These are phyloP conservation scores for Tenthredo mesomela DNA, from an alignment of 2,888 invertebrate species.

Conservation along the genomic window DNA sequence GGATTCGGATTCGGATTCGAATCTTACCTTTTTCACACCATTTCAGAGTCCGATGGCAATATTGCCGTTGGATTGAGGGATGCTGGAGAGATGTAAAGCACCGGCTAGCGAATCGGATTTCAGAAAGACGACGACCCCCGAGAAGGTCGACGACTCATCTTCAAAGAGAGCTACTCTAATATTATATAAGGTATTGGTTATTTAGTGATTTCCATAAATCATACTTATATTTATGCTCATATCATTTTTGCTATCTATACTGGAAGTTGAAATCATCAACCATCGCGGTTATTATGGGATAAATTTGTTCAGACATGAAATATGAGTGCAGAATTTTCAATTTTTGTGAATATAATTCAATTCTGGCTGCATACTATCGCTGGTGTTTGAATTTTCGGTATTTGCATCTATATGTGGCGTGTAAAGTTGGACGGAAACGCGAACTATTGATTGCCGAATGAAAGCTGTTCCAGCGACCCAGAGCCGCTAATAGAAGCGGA, in stretches of 20 bases:
- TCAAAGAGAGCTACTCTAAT: not conserved
- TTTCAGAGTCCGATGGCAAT: constrained; percentile 5
- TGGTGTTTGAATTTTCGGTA: not conserved
- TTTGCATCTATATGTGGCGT: not conserved
- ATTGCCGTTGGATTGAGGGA: not conserved
- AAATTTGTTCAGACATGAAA: not conserved
- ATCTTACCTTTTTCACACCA: not conserved
- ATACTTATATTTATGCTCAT: not conserved
- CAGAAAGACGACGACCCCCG: not conserved
- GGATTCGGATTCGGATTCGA: not conserved
- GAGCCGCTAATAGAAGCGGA: constrained; percentile 36
- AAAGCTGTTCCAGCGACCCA: constrained; percentile 22
- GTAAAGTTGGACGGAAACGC: constrained; percentile 1
- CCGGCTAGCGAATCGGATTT: constrained; percentile 2
- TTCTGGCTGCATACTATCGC: not conserved
- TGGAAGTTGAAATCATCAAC: not conserved
- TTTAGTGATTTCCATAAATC: not conserved
- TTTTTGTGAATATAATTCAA: not conserved
- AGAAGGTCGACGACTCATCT: not conserved
- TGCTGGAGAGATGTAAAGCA: not conserved
- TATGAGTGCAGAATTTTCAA: not conserved
- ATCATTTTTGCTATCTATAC: not conserved
- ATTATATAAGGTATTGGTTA: not conserved
- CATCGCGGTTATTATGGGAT: not conserved
- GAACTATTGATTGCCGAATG: constrained; percentile 32